Percentiles rank a stretch among this genome's conserved stretches.
These are phyloP conservation scores for Euzophera pinguis DNA, from an alignment of 2,888 invertebrate genomes.

Conservation along the genomic window DNA sequence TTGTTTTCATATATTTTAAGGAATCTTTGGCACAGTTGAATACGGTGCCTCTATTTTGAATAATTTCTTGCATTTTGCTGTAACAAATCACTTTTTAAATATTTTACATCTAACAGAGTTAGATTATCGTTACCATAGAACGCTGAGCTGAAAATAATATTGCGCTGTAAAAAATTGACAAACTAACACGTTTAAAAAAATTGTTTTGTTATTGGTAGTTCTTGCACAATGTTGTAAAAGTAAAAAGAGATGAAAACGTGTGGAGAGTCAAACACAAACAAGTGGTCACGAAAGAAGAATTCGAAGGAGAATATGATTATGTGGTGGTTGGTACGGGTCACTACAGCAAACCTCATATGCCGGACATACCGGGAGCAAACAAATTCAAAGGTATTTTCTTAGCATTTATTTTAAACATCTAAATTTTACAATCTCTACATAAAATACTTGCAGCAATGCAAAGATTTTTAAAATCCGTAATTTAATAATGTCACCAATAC, in stretches of 20 bases:
- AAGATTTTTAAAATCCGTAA: no score
- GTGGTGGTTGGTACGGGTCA: constrained; percentile 85
- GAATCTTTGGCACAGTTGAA: no score
- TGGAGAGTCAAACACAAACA: constrained; percentile 59
- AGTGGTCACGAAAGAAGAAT: constrained; percentile 47
- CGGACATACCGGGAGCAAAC: constrained; percentile 50
- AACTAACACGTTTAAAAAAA: neutral
- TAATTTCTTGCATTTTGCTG: no score
- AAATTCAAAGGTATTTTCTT: constrained; percentile 55
- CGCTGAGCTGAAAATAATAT: neutral
- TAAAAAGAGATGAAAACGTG: constrained; percentile 39
- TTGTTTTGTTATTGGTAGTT: constrained; percentile 41
- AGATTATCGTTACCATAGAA: no score
- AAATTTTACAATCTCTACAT: no score
- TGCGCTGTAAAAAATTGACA: neutral
- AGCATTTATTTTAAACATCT: no score
- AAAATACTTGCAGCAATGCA: no score
- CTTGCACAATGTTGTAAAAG: constrained; percentile 50
- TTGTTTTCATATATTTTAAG: no score
- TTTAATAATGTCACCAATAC: no score
- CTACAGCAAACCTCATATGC: constrained; percentile 57
- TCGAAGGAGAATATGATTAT: constrained; percentile 78
- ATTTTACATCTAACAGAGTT: no score
- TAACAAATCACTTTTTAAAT: no score
- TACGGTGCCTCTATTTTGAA: no score